phyloP scores from a whole-genome alignment of 2,113 vertebrate species.

The Anguilla rostrata region DNA sequence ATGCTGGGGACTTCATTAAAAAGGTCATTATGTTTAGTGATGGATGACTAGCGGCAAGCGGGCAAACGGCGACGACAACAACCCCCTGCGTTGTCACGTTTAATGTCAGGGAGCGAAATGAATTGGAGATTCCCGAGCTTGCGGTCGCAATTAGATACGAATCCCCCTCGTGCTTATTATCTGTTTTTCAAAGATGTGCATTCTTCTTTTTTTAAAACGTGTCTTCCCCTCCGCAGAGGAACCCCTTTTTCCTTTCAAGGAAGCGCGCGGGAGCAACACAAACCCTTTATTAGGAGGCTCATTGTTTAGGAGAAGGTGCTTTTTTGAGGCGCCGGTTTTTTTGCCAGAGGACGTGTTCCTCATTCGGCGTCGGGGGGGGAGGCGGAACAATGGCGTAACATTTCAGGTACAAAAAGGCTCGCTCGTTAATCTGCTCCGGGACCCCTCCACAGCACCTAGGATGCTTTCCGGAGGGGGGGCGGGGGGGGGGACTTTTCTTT shows the following conservation, averaged over 20 bases:
- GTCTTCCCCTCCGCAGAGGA: too few species aligned
- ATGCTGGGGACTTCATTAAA: slow-evolving; percentile 33
- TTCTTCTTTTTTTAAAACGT: background rate
- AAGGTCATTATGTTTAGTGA: slow-evolving; percentile 6
- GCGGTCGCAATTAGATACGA: slow-evolving; percentile 18
- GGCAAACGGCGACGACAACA: background rate
- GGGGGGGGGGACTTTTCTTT: slow-evolving; percentile 20
- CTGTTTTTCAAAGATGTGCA: background rate
- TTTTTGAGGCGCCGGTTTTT: background rate
- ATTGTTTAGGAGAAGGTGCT: background rate
- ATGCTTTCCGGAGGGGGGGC: slow-evolving; percentile 36
- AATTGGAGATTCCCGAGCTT: slow-evolving; percentile 2
- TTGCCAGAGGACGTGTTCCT: slow-evolving; percentile 27
- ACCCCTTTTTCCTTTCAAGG: background rate
- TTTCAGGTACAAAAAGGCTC: slow-evolving; percentile 46
- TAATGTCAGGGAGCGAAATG: slow-evolving; percentile 20
- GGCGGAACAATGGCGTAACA: slow-evolving; percentile 32
- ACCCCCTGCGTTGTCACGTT: slow-evolving; percentile 12
- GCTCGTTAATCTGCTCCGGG: slow-evolving; percentile 38
- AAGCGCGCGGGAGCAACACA: background rate
- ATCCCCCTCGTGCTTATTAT: background rate
- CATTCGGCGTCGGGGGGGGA: slow-evolving; percentile 17
- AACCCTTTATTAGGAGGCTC: background rate
- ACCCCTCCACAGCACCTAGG: slow-evolving; percentile 26
- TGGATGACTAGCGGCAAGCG: slow-evolving; percentile 21